These are phyloP conservation scores for Brotula barbata DNA, from an alignment of 2,797 vertebrate genomes.

Conservation along the genomic window DNA sequence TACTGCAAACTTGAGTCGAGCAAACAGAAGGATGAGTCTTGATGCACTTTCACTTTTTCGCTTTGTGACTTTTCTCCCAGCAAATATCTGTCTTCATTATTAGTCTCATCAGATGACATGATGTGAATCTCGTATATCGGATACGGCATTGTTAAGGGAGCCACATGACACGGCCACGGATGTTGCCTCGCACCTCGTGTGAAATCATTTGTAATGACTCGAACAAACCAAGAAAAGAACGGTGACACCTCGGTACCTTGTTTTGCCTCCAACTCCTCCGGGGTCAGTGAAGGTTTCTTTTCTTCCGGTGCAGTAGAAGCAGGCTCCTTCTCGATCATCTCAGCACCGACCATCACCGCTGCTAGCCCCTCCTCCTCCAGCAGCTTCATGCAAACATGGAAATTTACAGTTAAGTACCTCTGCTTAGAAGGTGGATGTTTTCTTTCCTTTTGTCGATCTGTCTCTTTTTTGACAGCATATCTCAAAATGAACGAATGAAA, in stretches of 20 bases:
- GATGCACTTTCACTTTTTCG: neutral
- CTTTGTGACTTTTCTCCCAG: neutral
- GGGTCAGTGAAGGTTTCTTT: constrained; percentile 87
- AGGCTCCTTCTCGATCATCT: constrained; percentile 57
- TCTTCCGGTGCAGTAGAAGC: constrained; percentile 80
- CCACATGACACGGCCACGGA: no score
- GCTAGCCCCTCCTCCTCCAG: constrained; percentile 78
- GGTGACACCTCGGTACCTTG: constrained; percentile 82
- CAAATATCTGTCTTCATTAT: no score
- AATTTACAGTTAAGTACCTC: neutral
- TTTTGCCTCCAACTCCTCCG: constrained; percentile 95
- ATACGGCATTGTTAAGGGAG: no score
- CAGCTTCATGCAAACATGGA: constrained; percentile 48
- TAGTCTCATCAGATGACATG: no score
- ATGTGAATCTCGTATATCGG: no score
- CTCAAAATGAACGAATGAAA: no score
- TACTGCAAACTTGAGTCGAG: neutral
- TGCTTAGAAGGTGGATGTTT: no score
- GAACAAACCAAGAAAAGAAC: no score
- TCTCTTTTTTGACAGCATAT: no score
- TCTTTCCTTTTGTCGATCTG: no score
- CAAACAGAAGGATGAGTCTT: constrained; percentile 1
- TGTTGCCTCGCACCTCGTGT: no score
- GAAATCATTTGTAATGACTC: no score
- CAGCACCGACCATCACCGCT: constrained; percentile 60